Base-by-base conservation (phyloP, 2,113 vertebrate genomes). In the Halcyon senegalensis region DNA sequence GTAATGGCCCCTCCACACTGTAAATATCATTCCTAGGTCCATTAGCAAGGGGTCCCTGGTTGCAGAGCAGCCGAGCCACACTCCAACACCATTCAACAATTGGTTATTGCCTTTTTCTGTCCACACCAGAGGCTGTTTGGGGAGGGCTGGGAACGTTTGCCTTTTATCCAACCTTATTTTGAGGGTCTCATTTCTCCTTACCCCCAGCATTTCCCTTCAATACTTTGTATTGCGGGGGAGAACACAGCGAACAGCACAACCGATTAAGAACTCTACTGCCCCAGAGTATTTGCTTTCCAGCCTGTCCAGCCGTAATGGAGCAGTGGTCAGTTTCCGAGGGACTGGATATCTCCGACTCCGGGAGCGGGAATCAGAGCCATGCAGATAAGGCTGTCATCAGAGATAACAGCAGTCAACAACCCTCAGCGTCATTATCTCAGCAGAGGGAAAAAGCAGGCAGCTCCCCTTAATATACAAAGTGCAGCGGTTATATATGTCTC, bases 331-430 rank as follows among this genome's bases (percentile, higher is more conserved):
- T 96, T 96, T 96, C 94, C 18, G 48, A 95, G 95, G 96, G 85
- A 95, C 96, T 97, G 94, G 96, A 94, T 97, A 97, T 97, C 93
- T 96, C 89, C 19, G 18, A 89, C 94, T 98, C 93, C 0, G 91
- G 94, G 94, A 94, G 95, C 24, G 11, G 89, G 97, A 98, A 98
- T 97, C 98, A 97, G 97, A 97, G 96, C 96, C 97, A 96, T 96
- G 96, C 97, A 98, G 98, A 98, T 98, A 98, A 98, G 97, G 96
- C 95, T 97, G 97, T 97, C 97, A 97, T 96, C 94, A 92, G 92
- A 98, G 98, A 98, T 98, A 98, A 98, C 96, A 95, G 97, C 96
- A 98, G 97, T 97, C 97, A 98, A 97, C 98, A 98, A 95, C 95
- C 96, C 96, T 97, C 94, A 67, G 96, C 17, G 18, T 97, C 97